Evolutionary conservation across 2,797 vertebrate species (phyloP).

Genomic region (Alauda arvensis): DNA sequence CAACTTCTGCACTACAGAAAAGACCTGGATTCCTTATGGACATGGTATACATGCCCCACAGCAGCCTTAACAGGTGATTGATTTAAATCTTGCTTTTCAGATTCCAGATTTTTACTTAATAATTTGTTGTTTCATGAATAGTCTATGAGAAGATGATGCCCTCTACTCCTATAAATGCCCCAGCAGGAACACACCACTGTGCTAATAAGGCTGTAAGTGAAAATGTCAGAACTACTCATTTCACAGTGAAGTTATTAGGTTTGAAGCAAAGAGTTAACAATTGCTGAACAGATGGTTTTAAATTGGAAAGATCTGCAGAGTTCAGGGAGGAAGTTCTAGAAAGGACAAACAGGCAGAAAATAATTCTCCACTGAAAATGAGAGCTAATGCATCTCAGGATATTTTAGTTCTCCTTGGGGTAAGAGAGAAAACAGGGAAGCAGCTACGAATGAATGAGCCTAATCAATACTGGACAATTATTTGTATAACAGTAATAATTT

Average conservation of each 20-base stretch:
- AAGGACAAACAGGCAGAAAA: slow-evolving; percentile 22
- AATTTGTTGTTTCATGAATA: slow-evolving; percentile 22
- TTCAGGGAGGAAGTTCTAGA: neutral
- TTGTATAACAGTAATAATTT: neutral
- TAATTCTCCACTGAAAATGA: neutral
- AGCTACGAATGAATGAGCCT: neutral
- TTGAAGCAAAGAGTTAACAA: slow-evolving; percentile 28
- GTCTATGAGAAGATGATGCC: neutral
- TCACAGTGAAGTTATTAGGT: neutral
- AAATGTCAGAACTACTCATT: slow-evolving; percentile 7
- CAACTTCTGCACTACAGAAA: slow-evolving; percentile 1
- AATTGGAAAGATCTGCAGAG: slow-evolving; percentile 1
- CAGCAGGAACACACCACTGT: neutral
- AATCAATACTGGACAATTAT: neutral
- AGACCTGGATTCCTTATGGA: neutral
- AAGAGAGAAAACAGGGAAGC: neutral
- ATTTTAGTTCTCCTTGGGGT: neutral
- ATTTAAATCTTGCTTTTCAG: slow-evolving; percentile 37
- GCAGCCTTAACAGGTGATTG: slow-evolving; percentile 17
- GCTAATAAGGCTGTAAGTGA: neutral
- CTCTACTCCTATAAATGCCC: neutral
- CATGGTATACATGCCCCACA: neutral
- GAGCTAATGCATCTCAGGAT: neutral
- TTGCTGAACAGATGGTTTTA: slow-evolving; percentile 24
- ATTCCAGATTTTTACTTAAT: slow-evolving; percentile 35